Conservation (phyloP, 2,888 invertebrate genomes). For the Machimus atricapillus region DNA sequence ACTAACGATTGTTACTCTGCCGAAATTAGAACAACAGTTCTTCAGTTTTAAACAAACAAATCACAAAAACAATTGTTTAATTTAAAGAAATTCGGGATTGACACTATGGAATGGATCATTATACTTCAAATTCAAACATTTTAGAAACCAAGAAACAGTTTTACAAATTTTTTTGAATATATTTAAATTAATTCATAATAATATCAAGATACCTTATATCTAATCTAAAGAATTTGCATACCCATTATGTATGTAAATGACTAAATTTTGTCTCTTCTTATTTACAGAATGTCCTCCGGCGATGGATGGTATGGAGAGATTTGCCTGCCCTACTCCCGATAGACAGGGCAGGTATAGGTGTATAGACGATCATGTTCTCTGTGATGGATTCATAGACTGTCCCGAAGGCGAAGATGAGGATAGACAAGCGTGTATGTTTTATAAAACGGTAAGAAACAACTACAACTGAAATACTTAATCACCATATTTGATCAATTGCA, state of each 20-base stretch:
- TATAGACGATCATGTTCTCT: slow-evolving; percentile 93
- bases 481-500: no score
- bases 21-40: no score
- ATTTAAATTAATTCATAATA: no score
- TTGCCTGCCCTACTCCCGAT: slow-evolving; percentile 92
- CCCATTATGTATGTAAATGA: neutral
- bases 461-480: no score
- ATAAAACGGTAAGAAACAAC: slow-evolving; percentile 82
- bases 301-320: slow-evolving; percentile 92
- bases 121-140: no score
- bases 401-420: slow-evolving; percentile 93
- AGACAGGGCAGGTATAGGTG: slow-evolving; percentile 90
- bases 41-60: no score
- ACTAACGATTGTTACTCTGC: no score
- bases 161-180: no score
- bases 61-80: no score
- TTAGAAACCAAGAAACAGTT: no score
- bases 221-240: neutral
- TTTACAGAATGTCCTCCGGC: slow-evolving; percentile 87
- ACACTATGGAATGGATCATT: no score
- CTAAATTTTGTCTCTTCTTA: neutral
- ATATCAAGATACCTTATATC: neutral
- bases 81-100: no score
- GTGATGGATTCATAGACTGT: slow-evolving; percentile 95
- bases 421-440: slow-evolving; percentile 93